These are phyloP conservation scores for Agriopis marginaria DNA, from an alignment of 2,888 invertebrate genomes.

Conservation along the genomic window DNA sequence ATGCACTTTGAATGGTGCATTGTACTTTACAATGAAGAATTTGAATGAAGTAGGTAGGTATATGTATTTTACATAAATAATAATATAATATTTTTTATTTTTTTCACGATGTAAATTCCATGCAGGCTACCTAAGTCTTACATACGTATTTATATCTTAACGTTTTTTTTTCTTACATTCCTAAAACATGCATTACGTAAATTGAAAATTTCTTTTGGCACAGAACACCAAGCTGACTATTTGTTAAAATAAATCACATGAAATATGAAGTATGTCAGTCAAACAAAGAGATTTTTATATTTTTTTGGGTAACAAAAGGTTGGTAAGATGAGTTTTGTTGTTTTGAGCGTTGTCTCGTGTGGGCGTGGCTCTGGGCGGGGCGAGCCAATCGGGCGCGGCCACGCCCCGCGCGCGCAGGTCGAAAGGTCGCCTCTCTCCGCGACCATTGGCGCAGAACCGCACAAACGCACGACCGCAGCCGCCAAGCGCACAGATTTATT, in stretches of 20 bases:
- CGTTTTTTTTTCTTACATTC: not conserved
- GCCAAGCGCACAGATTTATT: conserved; percentile 40
- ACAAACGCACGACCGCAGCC: conserved; percentile 19
- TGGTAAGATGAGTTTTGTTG: conserved; percentile 49
- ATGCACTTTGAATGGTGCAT: conserved; percentile 31
- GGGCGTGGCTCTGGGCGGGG: conserved; percentile 68
- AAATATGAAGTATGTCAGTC: conserved; percentile 36
- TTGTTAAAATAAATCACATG: conserved; percentile 29
- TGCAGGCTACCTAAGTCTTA: not conserved
- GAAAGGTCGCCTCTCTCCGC: conserved; percentile 72
- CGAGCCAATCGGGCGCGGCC: conserved; percentile 80
- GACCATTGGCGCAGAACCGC: conserved; percentile 70
- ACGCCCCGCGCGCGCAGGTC: conserved; percentile 77
- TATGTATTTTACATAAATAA: conserved; percentile 20
- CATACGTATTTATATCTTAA: not conserved
- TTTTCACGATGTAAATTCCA: conserved; percentile 8
- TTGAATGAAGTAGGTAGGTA: conserved; percentile 21
- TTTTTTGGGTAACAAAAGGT: conserved; percentile 47
- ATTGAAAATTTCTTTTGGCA: conserved; percentile 28
- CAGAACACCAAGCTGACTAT: not conserved
- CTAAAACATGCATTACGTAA: not conserved
- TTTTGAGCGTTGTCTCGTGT: conserved; percentile 61
- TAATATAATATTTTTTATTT: conserved; percentile 7
- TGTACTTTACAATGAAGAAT: conserved; percentile 30
- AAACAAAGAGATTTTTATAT: conserved; percentile 40